Evolutionary conservation across 2,113 vertebrate species (phyloP), one percentile per base, ranked within the genome.

Genomic region (Rhabdomys dilectus): DNA sequence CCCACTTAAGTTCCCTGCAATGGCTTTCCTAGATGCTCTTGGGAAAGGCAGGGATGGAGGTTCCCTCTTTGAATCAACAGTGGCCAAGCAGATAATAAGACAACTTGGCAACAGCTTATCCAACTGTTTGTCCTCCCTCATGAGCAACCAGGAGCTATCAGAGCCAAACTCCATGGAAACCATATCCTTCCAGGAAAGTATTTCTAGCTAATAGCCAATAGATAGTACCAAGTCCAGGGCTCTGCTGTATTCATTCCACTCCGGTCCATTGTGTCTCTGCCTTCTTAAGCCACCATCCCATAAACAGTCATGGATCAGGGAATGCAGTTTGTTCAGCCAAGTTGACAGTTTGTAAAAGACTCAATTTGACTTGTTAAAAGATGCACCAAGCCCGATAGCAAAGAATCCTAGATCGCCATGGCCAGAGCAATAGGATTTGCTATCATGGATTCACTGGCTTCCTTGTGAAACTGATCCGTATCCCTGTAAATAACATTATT

Each of bases 391-490:
- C 8, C 99, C 42, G 99, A 99, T 97, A 99, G 99, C 92, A 99
- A 99, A 99, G 99, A 99, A 98, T 99, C 99, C 98, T 99, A 99
- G 99, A 99, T 99, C 89, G 99, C 99, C 76, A 99, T 99, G 99
- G 99, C 99, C 95, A 99, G 99, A 97, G 99, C 99, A 31, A 99
- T 99, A 97, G 99, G 99, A 89, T 99, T 99, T 98, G 99, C 99
- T 0, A 99, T 99, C 97, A 99, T 99, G 99, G 99, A 96, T 99
- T 99, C 98, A 99, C 99, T 92, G 99, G 99, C 39, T 99, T 99
- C 98, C 99, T 99, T 95, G 99, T 99, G 91, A 99, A 99, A 97
- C 97, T 99, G 97, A 99, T 99, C 97, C 99, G 99, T 96, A 99
- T 99, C 98, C 99, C 99, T 94, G 99, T 99, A 98, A 99, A 99